Evolutionary conservation across 2,888 invertebrate genomes (phyloP).

Genomic region (Carabus problematicus): DNA sequence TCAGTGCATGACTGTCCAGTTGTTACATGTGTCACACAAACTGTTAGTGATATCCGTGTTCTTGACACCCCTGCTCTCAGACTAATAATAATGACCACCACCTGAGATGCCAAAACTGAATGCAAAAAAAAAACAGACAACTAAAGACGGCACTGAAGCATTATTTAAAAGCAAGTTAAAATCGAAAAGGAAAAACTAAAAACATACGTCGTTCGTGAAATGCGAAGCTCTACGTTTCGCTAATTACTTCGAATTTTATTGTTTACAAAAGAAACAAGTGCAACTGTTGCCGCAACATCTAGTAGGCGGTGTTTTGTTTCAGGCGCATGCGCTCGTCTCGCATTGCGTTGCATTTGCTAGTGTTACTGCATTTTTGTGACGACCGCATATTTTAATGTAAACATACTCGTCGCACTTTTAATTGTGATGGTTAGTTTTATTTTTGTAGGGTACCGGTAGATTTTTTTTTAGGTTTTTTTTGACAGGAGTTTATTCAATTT

Average conservation of each 20-base stretch:
- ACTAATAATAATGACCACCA: constrained; percentile 25
- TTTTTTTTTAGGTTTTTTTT: background rate
- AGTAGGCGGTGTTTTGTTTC: background rate
- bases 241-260: constrained; percentile 38
- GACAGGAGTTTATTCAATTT: background rate
- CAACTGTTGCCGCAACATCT: constrained; percentile 26
- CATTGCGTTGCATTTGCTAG: background rate
- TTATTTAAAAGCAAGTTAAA: too few species aligned
- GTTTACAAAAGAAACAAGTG: constrained; percentile 35
- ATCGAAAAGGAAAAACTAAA: too few species aligned
- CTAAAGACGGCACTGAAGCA: too few species aligned
- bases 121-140: too few species aligned
- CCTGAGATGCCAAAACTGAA: background rate
- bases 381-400: constrained; percentile 33
- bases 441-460: background rate
- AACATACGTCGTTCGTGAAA: too few species aligned
- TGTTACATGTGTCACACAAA: too few species aligned
- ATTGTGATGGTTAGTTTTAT: constrained; percentile 24
- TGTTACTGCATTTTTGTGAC: constrained; percentile 25
- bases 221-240: constrained; percentile 20
- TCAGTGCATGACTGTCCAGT: too few species aligned
- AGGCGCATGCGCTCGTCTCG: constrained; percentile 9
- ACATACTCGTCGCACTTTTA: constrained; percentile 33
- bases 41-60: background rate
- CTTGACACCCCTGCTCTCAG: constrained; percentile 26